Base-by-base conservation (phyloP, 2,113 vertebrate species). In the Tragelaphus strepsiceros region DNA sequence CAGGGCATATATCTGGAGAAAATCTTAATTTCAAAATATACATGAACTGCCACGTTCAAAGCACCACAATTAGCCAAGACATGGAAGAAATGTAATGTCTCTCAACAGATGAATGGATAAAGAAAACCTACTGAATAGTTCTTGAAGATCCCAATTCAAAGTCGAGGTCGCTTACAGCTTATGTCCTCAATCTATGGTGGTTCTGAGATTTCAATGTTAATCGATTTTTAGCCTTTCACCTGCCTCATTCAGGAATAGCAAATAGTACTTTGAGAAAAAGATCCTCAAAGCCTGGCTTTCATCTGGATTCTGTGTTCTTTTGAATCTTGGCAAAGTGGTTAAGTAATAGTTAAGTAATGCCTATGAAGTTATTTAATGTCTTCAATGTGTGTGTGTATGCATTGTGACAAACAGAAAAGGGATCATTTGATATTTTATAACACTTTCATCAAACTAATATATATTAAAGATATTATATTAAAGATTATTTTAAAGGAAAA, bases 1-100 rank as follows among this genome's bases (percentile, higher is more conserved):
- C 71, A 24, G 71, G 71, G 35, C 39, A 77, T 77, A 43, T 77
- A 43, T 26, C 22, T 26, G 13, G 71, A 46, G 39, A 77, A 46
- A 15, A 43, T 13, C 6, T 43, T 77, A 77, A 77, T 77, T 77
- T 24, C 11, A 77, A 43, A 77, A 26, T 24, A 15, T 43, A 43
- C 2, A 0, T 77, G 21, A 39, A 26, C 39, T 0, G 3, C 21
- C 6, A 0, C 0, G 0, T 77, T 43, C 71, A 77, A 22, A 43
- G 71, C 12, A 26, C 35, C 35, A 43, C 35, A 39, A 7, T 77
- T 14, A 77, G 22, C 22, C 71, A 26, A 43, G 71, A 43, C 22
- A 77, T 46, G 71, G 24, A 77, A 43, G 71, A 43, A 77, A 77
- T 39, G 12, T 46, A 77, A 77, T 15, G 71, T 77, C 39, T 43